These are phyloP conservation scores for Cephus runcator DNA, from an alignment of 2,888 invertebrate genomes.

Conservation along the genomic window DNA sequence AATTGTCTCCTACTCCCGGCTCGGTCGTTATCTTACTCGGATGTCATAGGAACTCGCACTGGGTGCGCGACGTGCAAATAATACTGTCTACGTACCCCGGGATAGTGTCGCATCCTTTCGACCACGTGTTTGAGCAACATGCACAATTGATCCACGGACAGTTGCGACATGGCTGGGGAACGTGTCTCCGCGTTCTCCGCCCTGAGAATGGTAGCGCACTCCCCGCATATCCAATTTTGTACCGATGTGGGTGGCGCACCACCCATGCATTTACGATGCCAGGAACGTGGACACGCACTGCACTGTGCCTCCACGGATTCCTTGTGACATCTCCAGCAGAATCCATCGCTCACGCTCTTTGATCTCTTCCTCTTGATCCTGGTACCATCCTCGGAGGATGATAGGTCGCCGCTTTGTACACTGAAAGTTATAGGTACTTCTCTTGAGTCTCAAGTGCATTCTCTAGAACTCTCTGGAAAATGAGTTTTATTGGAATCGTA, in stretches of 20 bases:
- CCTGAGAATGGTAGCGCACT: conserved; percentile 80
- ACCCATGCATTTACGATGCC: conserved; percentile 82
- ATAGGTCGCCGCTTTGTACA: conserved; percentile 22
- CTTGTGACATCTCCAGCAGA: conserved; percentile 93
- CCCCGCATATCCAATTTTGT: conserved; percentile 86
- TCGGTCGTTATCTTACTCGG: not conserved
- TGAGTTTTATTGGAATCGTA: not conserved
- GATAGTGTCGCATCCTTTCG: conserved; percentile 81
- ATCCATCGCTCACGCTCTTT: conserved; percentile 64
- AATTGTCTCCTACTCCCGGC: not conserved
- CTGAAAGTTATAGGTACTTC: conserved; percentile 7
- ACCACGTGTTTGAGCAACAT: conserved; percentile 83
- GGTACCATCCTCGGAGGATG: conserved; percentile 24
- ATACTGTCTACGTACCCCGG: conserved; percentile 74
- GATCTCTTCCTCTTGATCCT: conserved; percentile 45
- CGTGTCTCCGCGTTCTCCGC: conserved; percentile 79
- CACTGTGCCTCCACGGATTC: conserved; percentile 74
- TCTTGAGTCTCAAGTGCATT: not conserved
- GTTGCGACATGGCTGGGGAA: conserved; percentile 77
- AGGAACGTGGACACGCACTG: conserved; percentile 86
- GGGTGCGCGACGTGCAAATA: not conserved
- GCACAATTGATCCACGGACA: conserved; percentile 79
- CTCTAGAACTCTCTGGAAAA: not conserved
- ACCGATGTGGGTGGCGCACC: conserved; percentile 66
- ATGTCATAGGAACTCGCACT: not conserved